Percentiles rank a stretch among this genome's conserved stretches.
Evolutionary conservation across 2,113 vertebrate genomes (phyloP).

Genomic region (Bos javanicus): DNA sequence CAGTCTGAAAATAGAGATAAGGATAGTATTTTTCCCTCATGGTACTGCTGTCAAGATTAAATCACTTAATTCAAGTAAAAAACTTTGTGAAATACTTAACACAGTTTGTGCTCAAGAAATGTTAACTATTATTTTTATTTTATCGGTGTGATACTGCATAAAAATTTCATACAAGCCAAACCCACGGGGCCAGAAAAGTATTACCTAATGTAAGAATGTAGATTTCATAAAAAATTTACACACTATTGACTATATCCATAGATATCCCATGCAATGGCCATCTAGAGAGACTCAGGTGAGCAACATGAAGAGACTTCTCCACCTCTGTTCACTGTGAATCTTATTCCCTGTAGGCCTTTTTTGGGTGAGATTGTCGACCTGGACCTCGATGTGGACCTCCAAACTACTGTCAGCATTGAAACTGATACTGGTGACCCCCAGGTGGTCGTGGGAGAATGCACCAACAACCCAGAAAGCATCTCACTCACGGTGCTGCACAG

Average conservation of each 20-base stretch:
- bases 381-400: background rate
- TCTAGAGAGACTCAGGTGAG: background rate
- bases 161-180: background rate
- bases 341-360: background rate
- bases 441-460: fast-evolving
- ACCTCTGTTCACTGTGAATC: background rate
- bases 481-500: background rate
- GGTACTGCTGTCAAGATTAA: background rate
- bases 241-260: background rate
- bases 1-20: background rate
- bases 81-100: background rate
- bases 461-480: fast-evolving
- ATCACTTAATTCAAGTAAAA: background rate
- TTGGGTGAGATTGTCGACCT: background rate
- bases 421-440: fast-evolving
- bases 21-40: background rate
- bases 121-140: background rate
- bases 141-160: background rate
- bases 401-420: background rate
- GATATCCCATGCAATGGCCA: background rate
- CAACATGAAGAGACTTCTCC: background rate
- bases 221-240: background rate
- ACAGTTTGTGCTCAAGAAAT: background rate
- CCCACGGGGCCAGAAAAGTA: background rate
- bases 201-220: background rate